A percentile compares a stretch with the other conserved stretches of the same genome.
phyloP scores from a whole-genome alignment of 1,140 invertebrate species.

The Agraylea sexmaculata region DNA sequence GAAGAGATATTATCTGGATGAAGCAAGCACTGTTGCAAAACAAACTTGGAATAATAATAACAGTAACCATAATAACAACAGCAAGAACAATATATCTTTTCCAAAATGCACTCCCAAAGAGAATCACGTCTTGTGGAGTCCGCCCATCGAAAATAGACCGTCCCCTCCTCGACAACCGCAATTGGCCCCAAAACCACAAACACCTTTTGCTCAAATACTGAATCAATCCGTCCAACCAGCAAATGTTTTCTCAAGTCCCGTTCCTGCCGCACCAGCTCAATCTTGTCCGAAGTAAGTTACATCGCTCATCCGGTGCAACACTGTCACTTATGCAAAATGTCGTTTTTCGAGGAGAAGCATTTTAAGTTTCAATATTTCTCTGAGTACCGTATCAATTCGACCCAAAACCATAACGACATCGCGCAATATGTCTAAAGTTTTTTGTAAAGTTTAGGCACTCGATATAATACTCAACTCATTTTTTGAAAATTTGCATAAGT shows the following conservation, averaged over 20 bases:
- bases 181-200: slow-evolving; percentile 2
- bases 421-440: slow-evolving; percentile 2
- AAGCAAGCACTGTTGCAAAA: slow-evolving; percentile 8
- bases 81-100: slow-evolving; percentile 15
- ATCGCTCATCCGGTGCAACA: background rate
- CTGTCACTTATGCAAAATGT: background rate
- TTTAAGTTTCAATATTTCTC: background rate
- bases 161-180: background rate
- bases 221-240: slow-evolving; percentile 6
- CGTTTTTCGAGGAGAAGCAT: background rate
- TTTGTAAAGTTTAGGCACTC: background rate
- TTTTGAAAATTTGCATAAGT: background rate
- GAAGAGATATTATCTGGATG: slow-evolving; percentile 53
- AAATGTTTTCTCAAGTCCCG: no score
- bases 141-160: no score
- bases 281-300: slow-evolving; percentile 12
- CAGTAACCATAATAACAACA: slow-evolving; percentile 11
- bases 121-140: background rate
- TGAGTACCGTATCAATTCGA: no score
- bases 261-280: no score
- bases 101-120: background rate
- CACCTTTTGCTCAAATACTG: background rate
- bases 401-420: no score
- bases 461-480: background rate
- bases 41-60: slow-evolving; percentile 8